Conservation (phyloP, 2,797 vertebrate species). For the Pagetopsis macropterus region DNA sequence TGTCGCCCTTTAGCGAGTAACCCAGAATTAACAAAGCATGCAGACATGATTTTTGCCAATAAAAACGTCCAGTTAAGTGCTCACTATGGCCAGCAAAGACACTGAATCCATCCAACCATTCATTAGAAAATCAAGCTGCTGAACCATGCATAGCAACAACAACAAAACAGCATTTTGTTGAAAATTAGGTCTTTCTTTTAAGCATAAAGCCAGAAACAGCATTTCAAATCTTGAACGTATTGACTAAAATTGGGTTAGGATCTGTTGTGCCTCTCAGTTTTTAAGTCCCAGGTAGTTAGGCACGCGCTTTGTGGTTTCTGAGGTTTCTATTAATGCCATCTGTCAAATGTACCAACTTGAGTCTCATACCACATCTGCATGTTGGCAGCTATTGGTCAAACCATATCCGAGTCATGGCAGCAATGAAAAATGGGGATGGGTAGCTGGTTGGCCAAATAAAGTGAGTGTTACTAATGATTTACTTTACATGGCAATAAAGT, state of each 20-base stretch:
- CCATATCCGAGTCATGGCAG: slow-evolving; percentile 51
- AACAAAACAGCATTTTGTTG: neutral
- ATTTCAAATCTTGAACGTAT: neutral
- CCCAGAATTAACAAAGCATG: neutral
- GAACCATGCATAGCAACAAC: neutral
- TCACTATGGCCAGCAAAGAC: neutral
- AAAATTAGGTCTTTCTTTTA: neutral
- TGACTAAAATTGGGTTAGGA: neutral
- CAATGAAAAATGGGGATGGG: slow-evolving; percentile 37
- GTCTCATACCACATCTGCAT: slow-evolving; percentile 42
- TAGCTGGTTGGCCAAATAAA: slow-evolving; percentile 9
- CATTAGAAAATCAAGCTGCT: neutral
- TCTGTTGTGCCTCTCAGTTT: slow-evolving; percentile 4
- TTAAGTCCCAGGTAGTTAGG: neutral
- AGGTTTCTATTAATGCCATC: slow-evolving; percentile 53
- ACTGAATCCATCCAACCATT: neutral
- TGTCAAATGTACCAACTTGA: slow-evolving; percentile 43
- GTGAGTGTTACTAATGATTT: slow-evolving; percentile 16
- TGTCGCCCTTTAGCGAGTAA: slow-evolving; percentile 38
- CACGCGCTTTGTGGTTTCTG: slow-evolving; percentile 11
- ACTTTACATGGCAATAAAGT: slow-evolving; percentile 9
- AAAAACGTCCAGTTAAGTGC: neutral
- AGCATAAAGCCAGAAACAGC: slow-evolving; percentile 1
- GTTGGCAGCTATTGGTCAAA: slow-evolving; percentile 42
- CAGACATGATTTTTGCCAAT: neutral